Conservation (phyloP, 2,797 vertebrate genomes). For the Crocidura indochinensis region DNA sequence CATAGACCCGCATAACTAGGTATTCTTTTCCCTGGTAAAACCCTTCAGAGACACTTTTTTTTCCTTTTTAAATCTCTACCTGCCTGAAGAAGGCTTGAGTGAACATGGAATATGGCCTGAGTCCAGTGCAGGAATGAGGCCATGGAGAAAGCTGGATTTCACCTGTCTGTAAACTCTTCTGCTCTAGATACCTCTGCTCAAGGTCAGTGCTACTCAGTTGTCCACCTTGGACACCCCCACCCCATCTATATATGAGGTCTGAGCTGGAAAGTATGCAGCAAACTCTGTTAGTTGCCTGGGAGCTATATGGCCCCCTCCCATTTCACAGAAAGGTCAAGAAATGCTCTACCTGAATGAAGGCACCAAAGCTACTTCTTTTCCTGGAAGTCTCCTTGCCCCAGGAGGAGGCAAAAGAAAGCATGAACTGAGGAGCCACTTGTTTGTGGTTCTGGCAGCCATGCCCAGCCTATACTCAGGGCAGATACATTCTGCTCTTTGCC, state of each 20-base stretch:
- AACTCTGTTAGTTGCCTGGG: neutral
- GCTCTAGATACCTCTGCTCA: neutral
- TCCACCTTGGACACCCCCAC: neutral
- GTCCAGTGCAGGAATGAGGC: neutral
- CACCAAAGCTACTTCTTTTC: neutral
- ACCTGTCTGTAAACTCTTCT: neutral
- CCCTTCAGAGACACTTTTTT: neutral
- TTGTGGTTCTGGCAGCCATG: neutral
- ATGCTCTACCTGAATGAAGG: neutral
- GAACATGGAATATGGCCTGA: neutral
- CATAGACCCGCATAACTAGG: neutral
- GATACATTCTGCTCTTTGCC: neutral
- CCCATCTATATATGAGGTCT: neutral
- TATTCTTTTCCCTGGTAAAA: neutral
- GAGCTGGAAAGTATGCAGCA: neutral
- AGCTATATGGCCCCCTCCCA: neutral
- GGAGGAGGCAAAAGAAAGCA: neutral
- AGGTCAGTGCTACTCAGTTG: neutral
- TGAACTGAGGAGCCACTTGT: neutral
- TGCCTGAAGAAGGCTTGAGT: conserved; percentile 22
- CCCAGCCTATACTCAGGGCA: neutral
- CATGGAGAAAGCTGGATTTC: neutral
- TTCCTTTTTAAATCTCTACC: neutral
- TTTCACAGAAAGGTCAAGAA: conserved; percentile 6
- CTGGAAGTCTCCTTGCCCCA: neutral